Base-by-base conservation (phyloP, 2,113 vertebrate genomes). In the Typhlomys cinereus region DNA sequence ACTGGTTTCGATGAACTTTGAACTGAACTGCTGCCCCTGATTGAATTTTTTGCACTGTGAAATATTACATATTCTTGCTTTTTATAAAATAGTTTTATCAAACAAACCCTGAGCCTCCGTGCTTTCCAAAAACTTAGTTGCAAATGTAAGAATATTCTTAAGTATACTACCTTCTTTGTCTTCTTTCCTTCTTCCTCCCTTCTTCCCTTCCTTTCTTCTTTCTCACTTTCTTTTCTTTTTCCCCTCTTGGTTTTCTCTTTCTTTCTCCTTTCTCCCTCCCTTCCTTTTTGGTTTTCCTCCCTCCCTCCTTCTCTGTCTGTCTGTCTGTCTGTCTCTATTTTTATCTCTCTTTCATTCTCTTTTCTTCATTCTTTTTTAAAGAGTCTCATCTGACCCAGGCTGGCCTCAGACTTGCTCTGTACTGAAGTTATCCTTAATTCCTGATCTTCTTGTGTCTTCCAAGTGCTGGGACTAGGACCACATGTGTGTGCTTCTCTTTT, bases 1-100 rank as follows among this genome's bases (percentile, higher is more conserved):
- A 62, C 0, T 41, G 83, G 59, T 81, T 81, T 73, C 50, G 87
- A 75, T 94, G 93, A 91, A 89, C 83, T 85, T 75, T 86, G 80
- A 95, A 59, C 50, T 62, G 61, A 91, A 57, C 34, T 34, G 61
- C 21, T 71, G 17, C 50, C 54, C 81, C n/a, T n/a, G 29, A 81
- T 71, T 29, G 85, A 80, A 62, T 12, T n/a, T 44, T 74, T 88
- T 83, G 76, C 34, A 29, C 48, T 64, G 23, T 52, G 50, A 89
- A 69, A n/a, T 14, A 89, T 59, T n/a, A 64, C 64, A 79, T 29
- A 20, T 54, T 64, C 14, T 59, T 91, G n/a, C 41, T 73, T 48
- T 67, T 66, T 61, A 85, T 3, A 81, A 69, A 48, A 62, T 76
- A 18, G n/a, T 92, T 94, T 91, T 64, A 46, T 92, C 46, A 20